A percentile compares a stretch with the other conserved stretches of the same genome.
These are phyloP conservation scores for Cyphomyrmex costatus DNA, from an alignment of 1,140 invertebrate species.

Conservation along the genomic window DNA sequence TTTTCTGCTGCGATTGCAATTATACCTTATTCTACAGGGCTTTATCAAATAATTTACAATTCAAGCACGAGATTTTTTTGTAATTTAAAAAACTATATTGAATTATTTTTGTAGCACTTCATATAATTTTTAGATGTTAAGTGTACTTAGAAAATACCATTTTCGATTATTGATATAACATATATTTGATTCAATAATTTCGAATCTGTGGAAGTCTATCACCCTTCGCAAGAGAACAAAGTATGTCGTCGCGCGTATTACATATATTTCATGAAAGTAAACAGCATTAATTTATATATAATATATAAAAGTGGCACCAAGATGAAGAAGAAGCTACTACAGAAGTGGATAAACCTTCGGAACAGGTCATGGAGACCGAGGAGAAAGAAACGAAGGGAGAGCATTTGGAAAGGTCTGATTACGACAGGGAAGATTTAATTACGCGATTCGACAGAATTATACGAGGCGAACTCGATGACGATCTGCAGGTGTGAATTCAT, in stretches of 20 bases:
- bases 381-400: slow-evolving; percentile 75
- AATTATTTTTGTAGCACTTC: background rate
- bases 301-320: slow-evolving; percentile 63
- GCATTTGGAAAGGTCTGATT: slow-evolving; percentile 14
- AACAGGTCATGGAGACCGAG: slow-evolving; percentile 74
- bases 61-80: background rate
- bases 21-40: background rate
- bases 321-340: slow-evolving; percentile 72
- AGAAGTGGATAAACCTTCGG: slow-evolving; percentile 75
- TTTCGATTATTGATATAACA: background rate
- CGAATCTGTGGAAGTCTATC: slow-evolving; percentile 38
- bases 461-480: slow-evolving; percentile 77
- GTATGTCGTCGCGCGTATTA: slow-evolving; percentile 46
- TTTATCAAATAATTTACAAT: background rate
- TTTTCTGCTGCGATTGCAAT: background rate
- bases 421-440: slow-evolving; percentile 82
- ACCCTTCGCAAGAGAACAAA: slow-evolving; percentile 41
- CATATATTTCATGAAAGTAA: slow-evolving; percentile 6
- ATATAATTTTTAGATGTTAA: background rate
- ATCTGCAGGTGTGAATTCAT: slow-evolving; percentile 78
- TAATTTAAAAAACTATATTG: background rate
- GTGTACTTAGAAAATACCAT: background rate
- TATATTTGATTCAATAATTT: background rate
- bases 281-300: slow-evolving; percentile 61
- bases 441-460: slow-evolving; percentile 82